A percentile compares a stretch with the other conserved stretches of the same genome.
Evolutionary conservation across 23 tunicate species (phyloP).

Genomic region (Aplidium turbinatum): DNA sequence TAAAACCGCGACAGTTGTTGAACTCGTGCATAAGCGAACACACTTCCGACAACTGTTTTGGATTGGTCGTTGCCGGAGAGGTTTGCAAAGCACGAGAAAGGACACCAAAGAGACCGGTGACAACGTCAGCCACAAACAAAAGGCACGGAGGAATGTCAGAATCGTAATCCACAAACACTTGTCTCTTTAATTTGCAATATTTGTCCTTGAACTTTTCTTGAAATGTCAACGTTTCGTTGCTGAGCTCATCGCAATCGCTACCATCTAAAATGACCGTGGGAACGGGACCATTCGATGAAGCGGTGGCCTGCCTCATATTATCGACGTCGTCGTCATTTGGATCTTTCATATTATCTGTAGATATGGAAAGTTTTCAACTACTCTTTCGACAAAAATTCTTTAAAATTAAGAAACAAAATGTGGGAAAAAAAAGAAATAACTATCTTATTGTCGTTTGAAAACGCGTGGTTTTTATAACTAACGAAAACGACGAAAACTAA

Average conservation of each 20-base stretch:
- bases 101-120: constrained; percentile 38
- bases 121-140: constrained; percentile 34
- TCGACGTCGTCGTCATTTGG: neutral
- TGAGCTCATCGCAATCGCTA: constrained; percentile 2
- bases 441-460: no score
- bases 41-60: constrained; percentile 48
- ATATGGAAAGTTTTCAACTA: no score
- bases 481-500: no score
- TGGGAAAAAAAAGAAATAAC: no score
- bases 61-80: constrained; percentile 15
- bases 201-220: constrained; percentile 8
- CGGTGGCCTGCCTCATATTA: neutral
- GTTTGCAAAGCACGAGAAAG: constrained; percentile 22
- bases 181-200: constrained; percentile 4
- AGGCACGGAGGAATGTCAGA: constrained; percentile 22
- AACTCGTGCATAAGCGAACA: constrained; percentile 76
- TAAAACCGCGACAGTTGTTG: constrained; percentile 53
- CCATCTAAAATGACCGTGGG: neutral
- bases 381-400: no score
- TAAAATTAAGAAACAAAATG: no score
- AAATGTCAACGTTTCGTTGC: neutral
- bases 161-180: constrained; percentile 9
- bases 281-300: neutral
- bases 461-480: no score
- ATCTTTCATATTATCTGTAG: no score